Percentiles rank a stretch among this genome's conserved stretches.
Evolutionary conservation across 1,140 invertebrate genomes (phyloP).

Genomic region (Drosophila pachea): DNA sequence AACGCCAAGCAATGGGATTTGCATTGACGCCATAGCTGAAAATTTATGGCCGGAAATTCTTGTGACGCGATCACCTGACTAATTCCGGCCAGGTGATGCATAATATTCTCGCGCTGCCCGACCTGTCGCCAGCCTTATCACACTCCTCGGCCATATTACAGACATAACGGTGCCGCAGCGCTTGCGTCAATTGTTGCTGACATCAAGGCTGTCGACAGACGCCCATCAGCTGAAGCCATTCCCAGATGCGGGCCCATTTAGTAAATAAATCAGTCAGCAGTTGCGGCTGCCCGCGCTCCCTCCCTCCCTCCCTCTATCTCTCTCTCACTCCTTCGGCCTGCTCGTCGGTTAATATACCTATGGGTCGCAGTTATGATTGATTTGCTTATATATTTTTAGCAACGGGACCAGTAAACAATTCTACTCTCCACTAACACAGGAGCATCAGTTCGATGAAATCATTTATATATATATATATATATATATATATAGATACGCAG

Average conservation of each 20-base stretch:
- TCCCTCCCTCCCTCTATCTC: background rate
- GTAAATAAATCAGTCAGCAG: constrained; percentile 65
- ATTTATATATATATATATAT: constrained; percentile 13
- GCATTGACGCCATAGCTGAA: constrained; percentile 60
- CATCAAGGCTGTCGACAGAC: constrained; percentile 20
- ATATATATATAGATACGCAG: background rate
- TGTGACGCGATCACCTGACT: constrained; percentile 32
- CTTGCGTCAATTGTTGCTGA: background rate
- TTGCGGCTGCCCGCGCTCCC: constrained; percentile 6
- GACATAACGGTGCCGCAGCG: constrained; percentile 16
- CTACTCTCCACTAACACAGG: constrained; percentile 15
- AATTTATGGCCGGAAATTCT: constrained; percentile 39
- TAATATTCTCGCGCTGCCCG: constrained; percentile 19
- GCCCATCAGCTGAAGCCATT: constrained; percentile 13
- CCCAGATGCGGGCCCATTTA: constrained; percentile 3
- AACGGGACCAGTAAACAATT: constrained; percentile 9
- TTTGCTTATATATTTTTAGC: constrained; percentile 38
- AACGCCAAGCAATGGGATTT: constrained; percentile 31
- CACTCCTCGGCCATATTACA: constrained; percentile 23
- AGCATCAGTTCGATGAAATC: constrained; percentile 20
- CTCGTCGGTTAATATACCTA: constrained; percentile 3
- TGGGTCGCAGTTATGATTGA: constrained; percentile 29
- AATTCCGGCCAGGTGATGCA: constrained; percentile 23
- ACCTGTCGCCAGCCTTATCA: too few relatives aligned
- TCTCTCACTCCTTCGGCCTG: background rate